phyloP scores from a whole-genome alignment of 2,888 invertebrate genomes.

The Ochlodes sylvanus region DNA sequence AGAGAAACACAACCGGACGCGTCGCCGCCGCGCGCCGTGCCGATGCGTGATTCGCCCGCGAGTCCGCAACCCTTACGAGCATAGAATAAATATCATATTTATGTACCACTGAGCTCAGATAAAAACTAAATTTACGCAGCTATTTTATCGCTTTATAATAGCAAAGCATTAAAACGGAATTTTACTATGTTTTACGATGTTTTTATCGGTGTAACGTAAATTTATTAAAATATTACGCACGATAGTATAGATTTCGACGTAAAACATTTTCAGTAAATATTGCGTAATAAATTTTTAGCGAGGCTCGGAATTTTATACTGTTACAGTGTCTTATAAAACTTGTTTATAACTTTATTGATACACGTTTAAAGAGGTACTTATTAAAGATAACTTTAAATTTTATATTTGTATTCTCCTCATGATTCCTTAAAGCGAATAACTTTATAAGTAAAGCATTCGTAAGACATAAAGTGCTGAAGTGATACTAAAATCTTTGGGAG shows the following conservation, averaged over 20 bases:
- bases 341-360: neutral
- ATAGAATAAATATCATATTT: constrained; percentile 40
- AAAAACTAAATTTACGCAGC: constrained; percentile 23
- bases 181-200: constrained; percentile 22
- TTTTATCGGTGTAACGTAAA: constrained; percentile 20
- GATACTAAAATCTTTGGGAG: constrained; percentile 11
- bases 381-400: too few relatives aligned
- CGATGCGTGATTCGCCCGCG: constrained; percentile 42
- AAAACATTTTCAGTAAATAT: constrained; percentile 1
- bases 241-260: constrained; percentile 1
- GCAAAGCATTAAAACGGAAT: constrained; percentile 19
- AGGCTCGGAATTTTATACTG: neutral
- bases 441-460: constrained; percentile 1
- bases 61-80: constrained; percentile 40
- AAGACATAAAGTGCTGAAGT: constrained; percentile 6
- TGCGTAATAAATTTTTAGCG: neutral
- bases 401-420: too few relatives aligned
- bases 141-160: constrained; percentile 24
- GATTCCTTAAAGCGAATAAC: too few relatives aligned
- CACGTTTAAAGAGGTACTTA: too few relatives aligned
- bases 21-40: constrained; percentile 23
- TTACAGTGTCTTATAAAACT: neutral
- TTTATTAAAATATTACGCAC: constrained; percentile 6
- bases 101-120: constrained; percentile 16
- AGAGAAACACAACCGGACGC: constrained; percentile 57